Percentiles rank a stretch among this genome's conserved stretches.
Conservation (phyloP, 1,140 invertebrate species). For the Cotesia typhae region DNA sequence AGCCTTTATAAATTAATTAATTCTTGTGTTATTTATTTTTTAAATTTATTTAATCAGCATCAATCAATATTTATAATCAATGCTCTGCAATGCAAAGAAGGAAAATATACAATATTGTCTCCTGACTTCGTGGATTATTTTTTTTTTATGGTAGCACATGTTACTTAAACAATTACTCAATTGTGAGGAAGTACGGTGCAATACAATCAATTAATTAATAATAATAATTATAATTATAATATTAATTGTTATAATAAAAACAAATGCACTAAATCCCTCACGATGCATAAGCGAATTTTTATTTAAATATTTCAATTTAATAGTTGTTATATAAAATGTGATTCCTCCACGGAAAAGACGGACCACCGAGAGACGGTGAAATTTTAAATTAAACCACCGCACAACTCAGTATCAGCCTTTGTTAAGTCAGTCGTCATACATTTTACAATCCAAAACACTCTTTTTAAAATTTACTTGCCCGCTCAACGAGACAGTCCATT, state of each 20-base stretch:
- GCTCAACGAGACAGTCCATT: slow-evolving; percentile 4
- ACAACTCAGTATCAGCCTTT: neutral
- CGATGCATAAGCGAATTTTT: slow-evolving; percentile 15
- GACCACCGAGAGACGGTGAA: neutral
- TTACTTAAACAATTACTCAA: slow-evolving; percentile 27
- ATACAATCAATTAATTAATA: neutral
- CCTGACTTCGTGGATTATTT: slow-evolving; percentile 31
- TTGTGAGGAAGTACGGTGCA: neutral
- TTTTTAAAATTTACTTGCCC: slow-evolving; percentile 3
- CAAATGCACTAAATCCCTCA: slow-evolving; percentile 10
- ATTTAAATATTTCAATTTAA: neutral
- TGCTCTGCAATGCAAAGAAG: slow-evolving; percentile 53
- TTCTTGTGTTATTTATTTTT: slow-evolving; percentile 38
- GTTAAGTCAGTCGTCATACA: slow-evolving; percentile 5
- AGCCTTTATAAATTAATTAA: slow-evolving; percentile 47
- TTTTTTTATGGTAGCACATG: slow-evolving; percentile 35
- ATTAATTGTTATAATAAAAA: neutral
- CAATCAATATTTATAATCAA: slow-evolving; percentile 40
- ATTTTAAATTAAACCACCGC: neutral
- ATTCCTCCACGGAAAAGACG: slow-evolving; percentile 1
- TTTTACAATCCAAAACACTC: neutral
- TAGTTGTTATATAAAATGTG: neutral
- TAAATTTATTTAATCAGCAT: slow-evolving; percentile 34
- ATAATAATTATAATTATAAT: no score
- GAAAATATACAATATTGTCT: slow-evolving; percentile 53